These are phyloP conservation scores for Drosophila algonquin DNA, from an alignment of 2,888 invertebrate genomes.

Conservation along the genomic window DNA sequence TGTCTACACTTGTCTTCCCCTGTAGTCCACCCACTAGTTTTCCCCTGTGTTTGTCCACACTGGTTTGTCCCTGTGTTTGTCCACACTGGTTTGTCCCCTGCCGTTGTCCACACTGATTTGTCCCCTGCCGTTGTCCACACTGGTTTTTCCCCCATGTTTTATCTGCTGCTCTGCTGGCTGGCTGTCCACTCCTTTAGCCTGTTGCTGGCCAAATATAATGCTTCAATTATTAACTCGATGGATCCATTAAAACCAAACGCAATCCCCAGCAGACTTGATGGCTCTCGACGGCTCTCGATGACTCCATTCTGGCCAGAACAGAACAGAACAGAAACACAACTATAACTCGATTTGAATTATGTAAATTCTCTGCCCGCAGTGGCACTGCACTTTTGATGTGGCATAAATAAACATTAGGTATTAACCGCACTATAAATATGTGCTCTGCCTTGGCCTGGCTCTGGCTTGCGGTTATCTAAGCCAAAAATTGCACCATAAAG, in stretches of 20 bases:
- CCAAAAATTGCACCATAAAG: constrained; percentile 61
- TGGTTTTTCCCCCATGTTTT: constrained; percentile 15
- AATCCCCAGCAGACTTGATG: constrained; percentile 28
- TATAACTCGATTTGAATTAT: constrained; percentile 62
- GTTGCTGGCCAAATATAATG: constrained; percentile 25
- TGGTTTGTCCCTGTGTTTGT: too few species aligned
- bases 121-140: neutral
- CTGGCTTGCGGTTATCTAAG: constrained; percentile 28
- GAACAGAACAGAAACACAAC: constrained; percentile 20
- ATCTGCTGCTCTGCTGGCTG: neutral
- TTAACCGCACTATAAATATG: constrained; percentile 67
- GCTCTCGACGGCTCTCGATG: neutral
- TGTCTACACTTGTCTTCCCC: too few species aligned
- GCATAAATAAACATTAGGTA: constrained; percentile 69
- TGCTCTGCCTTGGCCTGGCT: constrained; percentile 36
- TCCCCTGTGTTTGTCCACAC: too few species aligned
- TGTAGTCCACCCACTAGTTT: too few species aligned
- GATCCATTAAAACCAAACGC: constrained; percentile 58
- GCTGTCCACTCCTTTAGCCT: constrained; percentile 11
- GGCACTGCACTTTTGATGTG: constrained; percentile 38
- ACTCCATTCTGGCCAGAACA: constrained; percentile 20
- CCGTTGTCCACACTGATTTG: constrained; percentile 12
- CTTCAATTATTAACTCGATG: constrained; percentile 42
- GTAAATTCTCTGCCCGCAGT: constrained; percentile 51
- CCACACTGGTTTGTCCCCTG: constrained; percentile 12